Percentiles rank a stretch among this genome's conserved stretches.
Conservation (phyloP, 2,888 invertebrate genomes). For the Opisthograptis luteolata region DNA sequence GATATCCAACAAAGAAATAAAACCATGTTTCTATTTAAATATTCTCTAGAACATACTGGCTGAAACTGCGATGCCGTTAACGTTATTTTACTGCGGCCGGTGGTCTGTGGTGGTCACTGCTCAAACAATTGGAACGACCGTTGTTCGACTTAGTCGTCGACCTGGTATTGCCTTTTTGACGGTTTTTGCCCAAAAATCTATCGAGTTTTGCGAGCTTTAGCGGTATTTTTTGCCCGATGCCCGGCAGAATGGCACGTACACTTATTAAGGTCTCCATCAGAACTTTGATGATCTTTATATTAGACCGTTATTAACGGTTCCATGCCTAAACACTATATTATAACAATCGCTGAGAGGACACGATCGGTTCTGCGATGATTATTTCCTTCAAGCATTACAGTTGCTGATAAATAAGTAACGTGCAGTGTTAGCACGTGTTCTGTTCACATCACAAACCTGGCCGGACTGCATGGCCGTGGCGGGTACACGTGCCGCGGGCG, state of each 20-base stretch:
- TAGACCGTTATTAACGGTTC: constrained; percentile 61
- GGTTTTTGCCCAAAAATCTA: constrained; percentile 78
- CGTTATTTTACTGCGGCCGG: constrained; percentile 40
- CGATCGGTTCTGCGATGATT: constrained; percentile 24
- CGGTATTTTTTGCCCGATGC: constrained; percentile 67
- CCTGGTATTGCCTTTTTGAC: constrained; percentile 74
- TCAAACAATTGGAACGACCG: constrained; percentile 73
- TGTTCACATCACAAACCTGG: constrained; percentile 24
- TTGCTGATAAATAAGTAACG: constrained; percentile 39
- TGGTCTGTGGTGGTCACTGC: constrained; percentile 46
- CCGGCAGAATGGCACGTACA: constrained; percentile 60
- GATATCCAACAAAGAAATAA: constrained; percentile 30
- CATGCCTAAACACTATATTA: constrained; percentile 31
- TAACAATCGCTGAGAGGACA: constrained; percentile 14
- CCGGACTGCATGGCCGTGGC: constrained; percentile 23
- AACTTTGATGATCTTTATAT: constrained; percentile 52
- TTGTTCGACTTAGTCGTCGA: constrained; percentile 71
- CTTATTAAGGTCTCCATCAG: constrained; percentile 70
- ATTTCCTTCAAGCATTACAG: constrained; percentile 24
- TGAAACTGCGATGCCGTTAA: constrained; percentile 31
- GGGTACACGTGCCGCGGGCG: constrained; percentile 49
- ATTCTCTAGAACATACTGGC: constrained; percentile 24
- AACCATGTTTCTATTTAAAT: constrained; percentile 10
- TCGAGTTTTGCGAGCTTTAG: constrained; percentile 72
- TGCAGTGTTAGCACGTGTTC: constrained; percentile 50